Evolutionary conservation across 2,113 vertebrate genomes (phyloP).

Genomic region (Neodontobutis hainanensis): DNA sequence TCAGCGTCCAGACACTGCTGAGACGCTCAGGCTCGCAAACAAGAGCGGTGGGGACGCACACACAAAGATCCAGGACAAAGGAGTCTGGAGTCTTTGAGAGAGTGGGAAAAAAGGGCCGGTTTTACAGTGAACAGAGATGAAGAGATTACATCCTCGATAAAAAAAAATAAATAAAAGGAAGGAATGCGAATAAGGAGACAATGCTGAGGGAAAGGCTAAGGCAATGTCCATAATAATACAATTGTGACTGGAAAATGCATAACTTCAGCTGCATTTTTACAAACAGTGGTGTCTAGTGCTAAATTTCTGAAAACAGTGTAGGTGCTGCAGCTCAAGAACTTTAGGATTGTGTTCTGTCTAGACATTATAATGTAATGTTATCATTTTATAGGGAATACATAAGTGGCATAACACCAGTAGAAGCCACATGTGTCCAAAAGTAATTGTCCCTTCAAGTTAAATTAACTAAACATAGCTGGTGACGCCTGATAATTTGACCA

Average conservation of each 20-base stretch:
- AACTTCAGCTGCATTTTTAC: background rate
- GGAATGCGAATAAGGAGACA: slow-evolving; percentile 75
- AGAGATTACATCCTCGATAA: slow-evolving; percentile 86
- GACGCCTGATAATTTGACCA: no score
- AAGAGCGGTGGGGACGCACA: slow-evolving; percentile 60
- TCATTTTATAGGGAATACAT: no score
- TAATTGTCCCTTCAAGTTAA: no score
- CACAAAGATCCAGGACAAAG: slow-evolving; percentile 85
- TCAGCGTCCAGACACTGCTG: slow-evolving; percentile 80
- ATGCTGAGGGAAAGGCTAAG: slow-evolving; percentile 71
- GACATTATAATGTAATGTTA: no score
- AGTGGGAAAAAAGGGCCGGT: slow-evolving; percentile 80
- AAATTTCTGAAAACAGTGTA: no score
- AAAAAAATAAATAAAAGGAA: slow-evolving; percentile 77
- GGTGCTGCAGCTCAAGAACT: no score
- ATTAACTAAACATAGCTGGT: no score
- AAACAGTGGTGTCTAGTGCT: background rate
- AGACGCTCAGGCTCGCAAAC: slow-evolving; percentile 74
- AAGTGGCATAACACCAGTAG: no score
- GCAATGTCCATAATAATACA: slow-evolving; percentile 26
- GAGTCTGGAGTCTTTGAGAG: slow-evolving; percentile 91
- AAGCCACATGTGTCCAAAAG: no score
- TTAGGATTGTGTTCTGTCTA: no score
- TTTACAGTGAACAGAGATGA: slow-evolving; percentile 90
- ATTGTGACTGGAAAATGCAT: background rate